Base-by-base conservation (phyloP, 2,113 vertebrate genomes). In the Silurus meridionalis region DNA sequence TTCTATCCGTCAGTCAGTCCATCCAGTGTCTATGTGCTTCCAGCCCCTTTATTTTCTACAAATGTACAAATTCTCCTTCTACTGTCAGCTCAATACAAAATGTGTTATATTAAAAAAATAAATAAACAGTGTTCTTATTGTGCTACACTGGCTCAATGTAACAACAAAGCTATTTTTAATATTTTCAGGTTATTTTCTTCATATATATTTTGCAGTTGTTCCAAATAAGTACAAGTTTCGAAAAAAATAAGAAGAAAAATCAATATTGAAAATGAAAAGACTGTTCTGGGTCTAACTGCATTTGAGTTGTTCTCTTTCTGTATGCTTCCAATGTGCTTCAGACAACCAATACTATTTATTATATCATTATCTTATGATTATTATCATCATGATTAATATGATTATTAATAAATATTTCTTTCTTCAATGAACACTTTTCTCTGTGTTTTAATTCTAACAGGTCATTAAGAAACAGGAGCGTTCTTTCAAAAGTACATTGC, bases 331-430 rank as follows among this genome's bases (percentile, higher is more conserved):
- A 91, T 93, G 92, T 94, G 92, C 91, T 93, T 93, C 91, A 93
- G 89, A 94, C 88, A 92, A 94, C 93, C 91, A 94, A 89, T 92
- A 92, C 91, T 94, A 93, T 95, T 95, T 93, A 94, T 94, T 93
- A 90, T 92, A 93, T 89, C 92, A 91, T 91, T 93, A 91, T 91
- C 91, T 93, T 93, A 94, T 92, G 82, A 90, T 92, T 92, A 92
- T 91, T 92, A 93, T 86, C 90, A 92, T 91, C 88, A 93, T 93
- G 83, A 92, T 92, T 93, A 93, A 90, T 91, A 94, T 93, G 86
- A 90, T 93, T 94, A 93, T 90, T 94, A 94, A 92, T 93, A 94
- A 94, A 95, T 90, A 93, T 92, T 95, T 94, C 88, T 95, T 94
- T 95, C 92, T 90, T 91, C 92, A 91, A 92, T 89, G 91, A 77